A percentile compares a stretch with the other conserved stretches of the same genome.
These are phyloP conservation scores for Magallana nippona DNA, from an alignment of 2,888 invertebrate species.

Conservation along the genomic window DNA sequence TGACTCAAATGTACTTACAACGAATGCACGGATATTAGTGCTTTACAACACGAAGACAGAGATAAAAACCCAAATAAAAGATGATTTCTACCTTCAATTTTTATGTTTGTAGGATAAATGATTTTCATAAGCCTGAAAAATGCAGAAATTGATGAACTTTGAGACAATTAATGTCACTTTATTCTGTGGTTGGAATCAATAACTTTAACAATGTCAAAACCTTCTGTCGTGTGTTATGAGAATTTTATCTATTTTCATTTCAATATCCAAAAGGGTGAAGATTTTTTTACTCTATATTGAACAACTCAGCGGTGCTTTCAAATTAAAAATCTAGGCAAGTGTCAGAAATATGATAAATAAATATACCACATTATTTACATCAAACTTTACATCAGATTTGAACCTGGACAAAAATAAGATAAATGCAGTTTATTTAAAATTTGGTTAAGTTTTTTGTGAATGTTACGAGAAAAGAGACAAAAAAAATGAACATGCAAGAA, in stretches of 20 bases:
- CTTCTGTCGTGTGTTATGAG: not conserved
- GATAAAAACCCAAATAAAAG: not conserved
- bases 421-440: not conserved
- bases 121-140: not conserved
- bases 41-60: not conserved
- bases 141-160: constrained; percentile 2
- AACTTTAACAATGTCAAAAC: not conserved
- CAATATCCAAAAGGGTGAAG: no score
- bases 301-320: not conserved
- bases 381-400: not conserved
- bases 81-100: not conserved
- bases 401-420: not conserved
- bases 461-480: not conserved
- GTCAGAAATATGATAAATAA: not conserved
- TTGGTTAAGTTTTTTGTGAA: not conserved
- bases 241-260: not conserved
- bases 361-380: not conserved
- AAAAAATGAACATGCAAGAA: not conserved
- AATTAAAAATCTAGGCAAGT: not conserved
- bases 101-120: constrained; percentile 1
- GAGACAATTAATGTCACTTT: not conserved
- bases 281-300: no score
- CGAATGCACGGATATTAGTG: not conserved
- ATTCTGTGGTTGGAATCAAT: not conserved
- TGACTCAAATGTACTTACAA: constrained; percentile 6